Evolutionary conservation across 2,113 vertebrate genomes (phyloP), one percentile per base, ranked within the genome.

Genomic region (Monopterus albus): DNA sequence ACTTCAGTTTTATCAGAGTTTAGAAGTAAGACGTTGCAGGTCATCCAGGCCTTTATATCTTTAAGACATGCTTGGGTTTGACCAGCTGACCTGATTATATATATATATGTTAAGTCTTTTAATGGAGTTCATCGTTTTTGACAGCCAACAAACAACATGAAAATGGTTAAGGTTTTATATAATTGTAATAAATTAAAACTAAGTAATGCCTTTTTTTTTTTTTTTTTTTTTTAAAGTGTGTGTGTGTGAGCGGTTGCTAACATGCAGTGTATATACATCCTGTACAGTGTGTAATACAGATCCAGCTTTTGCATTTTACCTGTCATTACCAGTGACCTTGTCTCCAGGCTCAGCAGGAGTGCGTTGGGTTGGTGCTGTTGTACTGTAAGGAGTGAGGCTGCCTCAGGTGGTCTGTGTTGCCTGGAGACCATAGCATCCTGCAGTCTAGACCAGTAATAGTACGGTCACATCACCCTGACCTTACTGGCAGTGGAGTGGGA

Each of bases 361-460:
- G 46, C 17, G n/a, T 55, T 61, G 55, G 14, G 14, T 23, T 70
- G 59, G 39, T 55, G 36, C 29, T 57, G 0, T 43, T 40, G 59
- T 59, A 28, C 50, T 67, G 31, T 3, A 6, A 0, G 18, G 64
- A 46, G 50, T 13, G 13, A 31, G 55, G 6, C 61, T 33, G 35
- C 46, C 62, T 57, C 70, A 60, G 57, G 80, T 51, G 33, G 56
- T 43, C 55, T 2, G 10, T 47, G 75, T 80, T 86, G 56, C 85
- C 70, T 57, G 57, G 87, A 79, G 67, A 85, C 79, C 17, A 51
- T 36, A 73, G 51, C 31, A 56, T 84, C 76, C 64, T 47, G 39
- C 8, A 10, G 57, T 59, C 21, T 52, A 49, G 50, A 64, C 55
- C 29, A 67, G n/a, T n/a, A n/a, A 56, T 15, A 53, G n/a, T 31